phyloP scores from a whole-genome alignment of 2,797 vertebrate species.

The Xyrichtys novacula region DNA sequence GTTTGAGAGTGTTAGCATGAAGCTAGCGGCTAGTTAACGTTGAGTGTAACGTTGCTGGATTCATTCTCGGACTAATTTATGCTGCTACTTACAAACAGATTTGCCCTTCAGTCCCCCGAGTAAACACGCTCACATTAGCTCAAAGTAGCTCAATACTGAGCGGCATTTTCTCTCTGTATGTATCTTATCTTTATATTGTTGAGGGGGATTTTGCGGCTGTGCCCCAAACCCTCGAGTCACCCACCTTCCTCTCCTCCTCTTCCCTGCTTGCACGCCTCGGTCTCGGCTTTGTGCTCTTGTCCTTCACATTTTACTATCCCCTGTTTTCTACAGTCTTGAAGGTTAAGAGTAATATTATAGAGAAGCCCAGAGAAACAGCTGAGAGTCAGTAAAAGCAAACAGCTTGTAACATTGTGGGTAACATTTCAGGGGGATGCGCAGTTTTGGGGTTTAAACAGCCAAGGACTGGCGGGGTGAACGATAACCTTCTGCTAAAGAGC shows the following conservation, averaged over 20 bases:
- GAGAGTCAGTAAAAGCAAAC: background rate
- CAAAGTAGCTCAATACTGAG: background rate
- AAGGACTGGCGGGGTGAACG: background rate
- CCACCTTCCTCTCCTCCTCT: slow-evolving; percentile 21
- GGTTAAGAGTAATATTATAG: background rate
- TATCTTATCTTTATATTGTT: background rate
- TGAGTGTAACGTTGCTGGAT: slow-evolving; percentile 36
- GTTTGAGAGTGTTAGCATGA: slow-evolving; percentile 45
- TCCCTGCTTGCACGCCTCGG: slow-evolving; percentile 49
- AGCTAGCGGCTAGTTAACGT: slow-evolving; percentile 64
- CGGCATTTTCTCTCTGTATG: background rate
- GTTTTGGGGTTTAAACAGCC: background rate
- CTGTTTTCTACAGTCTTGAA: background rate
- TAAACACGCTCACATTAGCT: background rate
- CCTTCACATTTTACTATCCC: slow-evolving; percentile 1
- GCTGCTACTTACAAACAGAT: background rate
- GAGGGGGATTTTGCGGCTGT: slow-evolving; percentile 19
- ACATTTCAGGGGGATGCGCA: slow-evolving; percentile 15
- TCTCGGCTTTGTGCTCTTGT: slow-evolving; percentile 8
- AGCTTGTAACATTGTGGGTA: slow-evolving; percentile 8
- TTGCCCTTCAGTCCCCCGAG: accelerated
- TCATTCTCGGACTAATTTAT: slow-evolving; percentile 71
- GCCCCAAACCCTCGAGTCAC: slow-evolving; percentile 46
- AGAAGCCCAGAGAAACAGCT: background rate
- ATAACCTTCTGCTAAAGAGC: background rate